These are phyloP conservation scores for Hydractinia symbiolongicarpus DNA, from an alignment of 30 jellyfish, hydroid and myxozoan genomes.

Conservation along the genomic window DNA sequence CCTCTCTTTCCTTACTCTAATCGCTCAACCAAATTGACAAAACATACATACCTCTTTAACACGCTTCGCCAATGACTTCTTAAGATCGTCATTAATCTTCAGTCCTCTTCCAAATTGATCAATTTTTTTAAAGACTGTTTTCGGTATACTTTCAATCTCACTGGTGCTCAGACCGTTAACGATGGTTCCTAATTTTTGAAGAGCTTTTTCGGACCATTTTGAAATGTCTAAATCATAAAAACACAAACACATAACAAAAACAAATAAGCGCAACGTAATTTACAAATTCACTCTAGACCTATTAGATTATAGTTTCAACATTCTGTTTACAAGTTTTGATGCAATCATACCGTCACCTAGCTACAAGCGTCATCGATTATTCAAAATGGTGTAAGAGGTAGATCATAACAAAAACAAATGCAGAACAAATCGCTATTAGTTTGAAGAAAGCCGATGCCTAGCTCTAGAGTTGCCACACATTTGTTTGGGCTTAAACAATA, in stretches of 20 bases:
- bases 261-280: neutral
- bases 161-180: slow-evolving; percentile 42
- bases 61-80: neutral
- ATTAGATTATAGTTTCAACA: too few species aligned
- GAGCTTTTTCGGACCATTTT: slow-evolving; percentile 64
- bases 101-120: slow-evolving; percentile 6
- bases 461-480: too few species aligned
- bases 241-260: neutral
- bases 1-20: too few species aligned
- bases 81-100: neutral
- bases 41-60: slow-evolving; percentile 14
- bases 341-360: too few species aligned
- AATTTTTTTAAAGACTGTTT: slow-evolving; percentile 45
- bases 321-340: too few species aligned
- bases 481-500: too few species aligned
- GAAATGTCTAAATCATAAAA: slow-evolving; percentile 43
- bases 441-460: too few species aligned
- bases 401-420: too few species aligned
- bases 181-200: slow-evolving; percentile 57
- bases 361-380: too few species aligned
- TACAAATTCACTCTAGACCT: too few species aligned
- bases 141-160: slow-evolving; percentile 42
- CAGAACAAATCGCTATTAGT: too few species aligned
- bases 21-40: neutral
- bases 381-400: too few species aligned